These are phyloP conservation scores for Tokudaia tokunoshimensis DNA, from an alignment of 2,797 vertebrate species.

Conservation along the genomic window DNA sequence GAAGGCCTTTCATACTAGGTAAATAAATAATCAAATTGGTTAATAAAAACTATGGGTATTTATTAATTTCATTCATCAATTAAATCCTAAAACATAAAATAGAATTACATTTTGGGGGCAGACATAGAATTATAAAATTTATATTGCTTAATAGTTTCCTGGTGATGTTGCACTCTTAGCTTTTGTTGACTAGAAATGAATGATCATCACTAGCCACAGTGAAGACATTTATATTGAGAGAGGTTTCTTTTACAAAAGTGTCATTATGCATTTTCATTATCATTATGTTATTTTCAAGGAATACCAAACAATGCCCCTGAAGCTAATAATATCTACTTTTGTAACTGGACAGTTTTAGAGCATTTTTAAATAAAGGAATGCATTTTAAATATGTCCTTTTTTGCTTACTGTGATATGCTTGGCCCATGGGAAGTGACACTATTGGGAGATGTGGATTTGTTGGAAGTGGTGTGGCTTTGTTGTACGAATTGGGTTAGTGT, in stretches of 20 bases:
- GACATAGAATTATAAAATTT: background rate
- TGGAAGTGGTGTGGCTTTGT: background rate
- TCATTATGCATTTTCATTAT: too few species aligned
- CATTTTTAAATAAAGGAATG: background rate
- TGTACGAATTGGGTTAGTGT: background rate
- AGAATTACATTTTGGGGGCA: background rate
- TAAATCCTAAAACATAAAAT: background rate
- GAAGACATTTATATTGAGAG: background rate
- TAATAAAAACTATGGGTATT: background rate
- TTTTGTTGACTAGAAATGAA: background rate
- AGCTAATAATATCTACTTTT: background rate
- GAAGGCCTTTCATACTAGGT: background rate
- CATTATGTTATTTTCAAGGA: background rate
- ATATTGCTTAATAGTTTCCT: background rate
- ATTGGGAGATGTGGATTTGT: background rate
- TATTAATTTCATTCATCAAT: background rate
- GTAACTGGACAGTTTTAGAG: background rate
- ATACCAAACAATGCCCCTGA: background rate
- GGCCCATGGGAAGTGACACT: too few species aligned
- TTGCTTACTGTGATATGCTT: background rate
- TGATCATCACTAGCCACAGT: background rate
- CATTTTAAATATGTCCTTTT: background rate
- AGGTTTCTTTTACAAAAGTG: background rate
- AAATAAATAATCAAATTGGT: background rate
- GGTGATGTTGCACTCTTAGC: background rate